Evolutionary conservation across 92 coral and sea anemone species (phyloP).

Genomic region (Montipora capitata): DNA sequence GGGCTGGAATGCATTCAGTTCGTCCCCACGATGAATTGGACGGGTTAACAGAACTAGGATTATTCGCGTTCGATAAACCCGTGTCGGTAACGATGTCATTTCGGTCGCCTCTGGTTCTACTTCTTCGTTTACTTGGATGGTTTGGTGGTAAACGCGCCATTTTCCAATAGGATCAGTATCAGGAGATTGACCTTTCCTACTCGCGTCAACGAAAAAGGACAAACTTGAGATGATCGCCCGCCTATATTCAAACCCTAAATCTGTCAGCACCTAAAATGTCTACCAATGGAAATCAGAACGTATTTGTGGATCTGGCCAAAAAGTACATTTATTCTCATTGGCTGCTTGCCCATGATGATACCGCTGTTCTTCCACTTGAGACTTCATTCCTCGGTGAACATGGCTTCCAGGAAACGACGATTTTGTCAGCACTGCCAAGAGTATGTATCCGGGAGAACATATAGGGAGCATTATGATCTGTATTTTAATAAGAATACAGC

Average conservation of each 20-base stretch:
- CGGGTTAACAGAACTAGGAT: background rate
- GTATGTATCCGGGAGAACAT: slow-evolving; percentile 1
- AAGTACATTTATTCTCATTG: background rate
- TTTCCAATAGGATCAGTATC: slow-evolving; percentile 8
- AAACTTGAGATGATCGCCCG: background rate
- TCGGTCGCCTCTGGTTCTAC: slow-evolving; percentile 4
- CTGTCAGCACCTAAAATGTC: slow-evolving; percentile 16
- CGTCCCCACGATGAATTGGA: background rate
- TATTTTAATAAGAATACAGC: background rate
- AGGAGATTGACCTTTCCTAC: background rate
- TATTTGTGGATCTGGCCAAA: background rate
- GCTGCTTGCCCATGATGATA: background rate
- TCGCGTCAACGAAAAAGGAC: slow-evolving; percentile 13
- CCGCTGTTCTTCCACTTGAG: background rate
- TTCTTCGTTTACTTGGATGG: slow-evolving; percentile 14
- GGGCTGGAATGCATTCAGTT: background rate
- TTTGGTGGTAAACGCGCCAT: slow-evolving; percentile 9
- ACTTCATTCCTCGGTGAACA: background rate
- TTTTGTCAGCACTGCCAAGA: slow-evolving; percentile 10
- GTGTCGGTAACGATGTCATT: background rate
- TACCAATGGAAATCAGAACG: background rate
- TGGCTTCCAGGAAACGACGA: background rate
- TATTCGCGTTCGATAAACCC: background rate
- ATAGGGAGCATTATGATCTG: background rate
- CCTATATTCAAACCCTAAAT: background rate